A percentile compares a stretch with the other conserved stretches of the same genome.
These are phyloP conservation scores for Brachyrhaphis roseni DNA, from an alignment of 2,797 vertebrate species.

Conservation along the genomic window DNA sequence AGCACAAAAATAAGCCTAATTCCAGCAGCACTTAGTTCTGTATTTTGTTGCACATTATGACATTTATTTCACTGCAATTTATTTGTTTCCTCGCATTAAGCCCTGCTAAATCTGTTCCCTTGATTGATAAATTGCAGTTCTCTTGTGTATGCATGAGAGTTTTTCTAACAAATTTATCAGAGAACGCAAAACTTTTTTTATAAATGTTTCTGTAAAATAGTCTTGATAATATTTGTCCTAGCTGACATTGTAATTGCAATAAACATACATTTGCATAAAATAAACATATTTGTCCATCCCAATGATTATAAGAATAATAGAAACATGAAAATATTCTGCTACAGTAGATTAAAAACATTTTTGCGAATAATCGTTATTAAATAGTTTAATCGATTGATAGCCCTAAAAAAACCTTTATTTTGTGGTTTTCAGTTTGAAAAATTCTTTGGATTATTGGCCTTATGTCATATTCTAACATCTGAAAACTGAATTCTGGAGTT, in stretches of 20 bases:
- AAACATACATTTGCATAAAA: background rate
- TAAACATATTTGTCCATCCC: background rate
- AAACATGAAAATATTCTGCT: background rate
- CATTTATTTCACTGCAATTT: background rate
- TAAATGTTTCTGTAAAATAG: background rate
- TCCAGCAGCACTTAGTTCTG: background rate
- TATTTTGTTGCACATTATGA: background rate
- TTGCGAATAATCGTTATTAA: background rate
- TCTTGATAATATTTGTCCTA: background rate
- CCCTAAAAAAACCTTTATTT: background rate
- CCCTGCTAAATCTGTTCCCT: background rate
- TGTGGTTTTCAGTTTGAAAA: background rate
- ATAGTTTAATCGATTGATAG: background rate
- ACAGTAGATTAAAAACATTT: background rate
- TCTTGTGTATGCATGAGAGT: background rate
- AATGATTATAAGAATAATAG: background rate
- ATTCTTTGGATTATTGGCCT: background rate
- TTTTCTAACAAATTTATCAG: background rate
- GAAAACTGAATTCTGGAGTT: background rate
- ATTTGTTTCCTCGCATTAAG: background rate
- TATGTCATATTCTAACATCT: background rate
- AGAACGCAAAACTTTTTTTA: background rate
- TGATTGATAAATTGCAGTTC: background rate
- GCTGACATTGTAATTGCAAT: background rate
- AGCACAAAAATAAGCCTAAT: background rate